Conservation (phyloP, 1,140 invertebrate genomes). For the Pseudobourletiella spinata region DNA sequence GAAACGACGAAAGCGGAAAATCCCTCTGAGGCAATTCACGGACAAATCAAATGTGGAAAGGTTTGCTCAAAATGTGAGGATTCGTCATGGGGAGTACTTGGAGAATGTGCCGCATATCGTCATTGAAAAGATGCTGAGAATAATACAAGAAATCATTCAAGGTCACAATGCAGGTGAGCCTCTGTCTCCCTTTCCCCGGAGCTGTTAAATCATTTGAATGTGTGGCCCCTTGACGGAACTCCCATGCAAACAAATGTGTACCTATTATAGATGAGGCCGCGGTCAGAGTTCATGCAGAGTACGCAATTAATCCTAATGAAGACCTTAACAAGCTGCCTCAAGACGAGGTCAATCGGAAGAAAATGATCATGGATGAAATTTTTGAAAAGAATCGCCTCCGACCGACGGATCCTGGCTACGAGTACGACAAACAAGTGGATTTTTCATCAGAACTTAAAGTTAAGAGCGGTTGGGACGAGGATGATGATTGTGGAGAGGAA, state of each 20-base stretch:
- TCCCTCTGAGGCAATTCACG: conserved; percentile 22
- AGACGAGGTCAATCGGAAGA: conserved; percentile 11
- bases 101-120: conserved; percentile 2
- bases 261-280: conserved; percentile 12
- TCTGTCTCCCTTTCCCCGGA: no score
- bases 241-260: no score
- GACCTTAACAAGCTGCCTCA: conserved; percentile 22
- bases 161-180: conserved; percentile 14
- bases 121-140: conserved; percentile 26
- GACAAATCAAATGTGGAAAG: conserved; percentile 24
- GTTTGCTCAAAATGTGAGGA: conserved; percentile 1
- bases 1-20: conserved; percentile 25
- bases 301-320: conserved; percentile 23
- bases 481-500: conserved; percentile 1
- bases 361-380: conserved; percentile 24
- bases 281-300: conserved; percentile 16
- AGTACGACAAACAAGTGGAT: conserved; percentile 23
- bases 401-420: conserved; percentile 14
- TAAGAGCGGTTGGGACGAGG: conserved; percentile 25
- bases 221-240: no score
- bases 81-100: conserved; percentile 18
- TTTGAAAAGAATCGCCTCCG: conserved; percentile 17
- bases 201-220: no score
- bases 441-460: conserved; percentile 3
- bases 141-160: conserved; percentile 29